phyloP scores from a whole-genome alignment of 2,113 vertebrate species.

The Ictalurus punctatus region DNA sequence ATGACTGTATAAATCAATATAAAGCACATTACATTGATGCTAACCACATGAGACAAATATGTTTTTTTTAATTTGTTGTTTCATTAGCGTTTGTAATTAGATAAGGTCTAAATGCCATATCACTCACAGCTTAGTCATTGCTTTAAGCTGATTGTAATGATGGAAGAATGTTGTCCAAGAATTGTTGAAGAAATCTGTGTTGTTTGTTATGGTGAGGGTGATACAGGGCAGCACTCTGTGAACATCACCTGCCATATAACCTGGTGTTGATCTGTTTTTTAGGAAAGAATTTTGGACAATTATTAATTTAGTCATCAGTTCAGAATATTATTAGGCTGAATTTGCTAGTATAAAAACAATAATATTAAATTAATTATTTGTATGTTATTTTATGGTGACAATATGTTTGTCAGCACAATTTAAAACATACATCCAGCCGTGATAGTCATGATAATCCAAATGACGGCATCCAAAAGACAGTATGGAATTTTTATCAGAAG shows the following conservation, averaged over 20 bases:
- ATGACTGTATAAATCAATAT: not conserved
- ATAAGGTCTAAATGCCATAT: not conserved
- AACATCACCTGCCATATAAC: not conserved
- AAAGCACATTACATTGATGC: not conserved
- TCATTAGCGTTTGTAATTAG: not conserved
- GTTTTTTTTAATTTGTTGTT: not conserved
- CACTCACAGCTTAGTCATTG: constrained; percentile 1
- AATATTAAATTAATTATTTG: not conserved
- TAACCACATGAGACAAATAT: not conserved
- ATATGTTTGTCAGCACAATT: not conserved
- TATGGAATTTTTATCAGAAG: not conserved
- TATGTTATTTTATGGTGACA: no score
- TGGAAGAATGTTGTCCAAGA: constrained; percentile 32
- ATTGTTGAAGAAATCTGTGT: not conserved
- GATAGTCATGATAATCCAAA: constrained; percentile 1
- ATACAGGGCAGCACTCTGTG: constrained; percentile 33
- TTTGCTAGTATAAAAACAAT: not conserved
- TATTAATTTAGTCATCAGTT: not conserved
- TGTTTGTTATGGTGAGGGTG: not conserved
- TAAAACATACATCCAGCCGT: not conserved
- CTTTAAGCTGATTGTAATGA: constrained; percentile 30
- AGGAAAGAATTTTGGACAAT: not conserved
- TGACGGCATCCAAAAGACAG: constrained; percentile 22
- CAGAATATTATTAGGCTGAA: not conserved
- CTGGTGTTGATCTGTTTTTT: not conserved